These are phyloP conservation scores for Fragariocoptes setiger DNA, from an alignment of 1,140 invertebrate genomes.

Conservation along the genomic window DNA sequence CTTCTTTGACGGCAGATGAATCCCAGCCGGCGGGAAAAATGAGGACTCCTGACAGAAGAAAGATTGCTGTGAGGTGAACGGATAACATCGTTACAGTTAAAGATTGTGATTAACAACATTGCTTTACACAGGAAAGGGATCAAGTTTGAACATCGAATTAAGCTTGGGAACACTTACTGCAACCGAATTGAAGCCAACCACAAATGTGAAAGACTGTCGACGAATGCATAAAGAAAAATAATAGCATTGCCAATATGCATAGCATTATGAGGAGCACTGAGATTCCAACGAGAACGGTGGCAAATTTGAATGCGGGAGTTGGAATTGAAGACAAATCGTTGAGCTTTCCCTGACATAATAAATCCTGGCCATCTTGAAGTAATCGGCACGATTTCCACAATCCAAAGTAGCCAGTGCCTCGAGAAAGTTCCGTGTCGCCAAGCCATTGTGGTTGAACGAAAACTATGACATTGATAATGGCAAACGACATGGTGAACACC, in stretches of 20 bases:
- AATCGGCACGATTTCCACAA: constrained; percentile 51
- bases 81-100: no score
- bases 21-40: constrained; percentile 82
- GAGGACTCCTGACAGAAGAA: constrained; percentile 44
- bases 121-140: no score
- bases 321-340: constrained; percentile 38
- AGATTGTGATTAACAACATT: no score
- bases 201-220: constrained; percentile 70
- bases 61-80: constrained; percentile 27
- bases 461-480: constrained; percentile 69
- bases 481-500: constrained; percentile 75
- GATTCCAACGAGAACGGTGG: constrained; percentile 55
- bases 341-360: constrained; percentile 42
- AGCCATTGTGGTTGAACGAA: constrained; percentile 86
- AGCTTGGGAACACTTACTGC: no score
- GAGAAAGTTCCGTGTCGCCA: constrained; percentile 36
- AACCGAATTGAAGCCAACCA: constrained; percentile 65
- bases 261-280: constrained; percentile 50
- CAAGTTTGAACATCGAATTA: no score
- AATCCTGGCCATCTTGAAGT: constrained; percentile 16
- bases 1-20: constrained; percentile 37
- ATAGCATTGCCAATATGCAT: constrained; percentile 50
- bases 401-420: constrained; percentile 59
- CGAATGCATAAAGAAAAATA: constrained; percentile 77
- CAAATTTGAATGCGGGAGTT: constrained; percentile 36